phyloP scores from a whole-genome alignment of 2,888 invertebrate species.

The Lathronympha strigana region DNA sequence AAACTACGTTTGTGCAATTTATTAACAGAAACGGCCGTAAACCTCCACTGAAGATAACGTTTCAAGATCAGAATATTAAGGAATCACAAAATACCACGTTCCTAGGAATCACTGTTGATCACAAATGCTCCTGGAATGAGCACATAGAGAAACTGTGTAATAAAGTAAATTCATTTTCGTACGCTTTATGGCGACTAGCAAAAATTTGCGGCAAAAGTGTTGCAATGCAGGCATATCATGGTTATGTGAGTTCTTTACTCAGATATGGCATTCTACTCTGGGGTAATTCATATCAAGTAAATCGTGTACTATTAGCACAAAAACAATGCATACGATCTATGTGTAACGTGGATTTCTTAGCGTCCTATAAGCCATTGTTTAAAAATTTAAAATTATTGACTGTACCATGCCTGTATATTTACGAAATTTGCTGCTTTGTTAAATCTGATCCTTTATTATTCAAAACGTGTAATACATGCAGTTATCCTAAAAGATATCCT shows the following conservation, averaged over 20 bases:
- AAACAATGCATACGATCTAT: no score
- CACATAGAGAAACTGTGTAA: not conserved
- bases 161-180: not conserved
- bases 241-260: not conserved
- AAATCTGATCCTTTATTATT: no score
- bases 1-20: no score
- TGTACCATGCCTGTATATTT: not conserved
- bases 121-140: constrained; percentile 5
- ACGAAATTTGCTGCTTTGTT: not conserved
- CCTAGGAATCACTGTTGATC: not conserved
- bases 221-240: not conserved
- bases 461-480: no score
- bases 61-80: no score
- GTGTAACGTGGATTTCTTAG: not conserved
- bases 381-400: no score
- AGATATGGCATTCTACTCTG: not conserved
- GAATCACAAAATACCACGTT: no score
- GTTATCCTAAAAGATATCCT: no score
- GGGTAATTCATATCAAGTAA: not conserved
- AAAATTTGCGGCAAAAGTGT: not conserved
- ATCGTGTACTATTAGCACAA: not conserved
- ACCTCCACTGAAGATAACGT: no score
- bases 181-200: not conserved
- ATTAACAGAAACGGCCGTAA: no score
- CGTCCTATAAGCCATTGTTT: no score